Evolutionary conservation across 2,888 invertebrate species (phyloP), one percentile per base, ranked within the genome.

Genomic region (Aspidapion aeneum): DNA sequence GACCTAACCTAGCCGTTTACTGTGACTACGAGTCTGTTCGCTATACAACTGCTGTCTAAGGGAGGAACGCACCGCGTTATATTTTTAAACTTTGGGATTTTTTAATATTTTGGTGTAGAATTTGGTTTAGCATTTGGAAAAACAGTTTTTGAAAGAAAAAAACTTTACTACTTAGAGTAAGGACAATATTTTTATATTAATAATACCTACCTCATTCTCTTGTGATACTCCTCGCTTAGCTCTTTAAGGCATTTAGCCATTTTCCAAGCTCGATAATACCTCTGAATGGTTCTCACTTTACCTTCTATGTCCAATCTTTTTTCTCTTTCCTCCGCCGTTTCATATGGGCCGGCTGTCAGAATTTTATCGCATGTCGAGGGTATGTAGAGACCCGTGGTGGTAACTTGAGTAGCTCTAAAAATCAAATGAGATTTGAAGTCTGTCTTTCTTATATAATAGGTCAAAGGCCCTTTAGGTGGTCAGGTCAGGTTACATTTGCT

Each of bases 401-500:
- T 52, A 12, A 67, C 63, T 64, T 52, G 52, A 7, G 19, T 66
- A 57, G 18, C 19, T n/a, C n/a, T 7, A 51, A 50, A 19, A 56
- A 55, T 21, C n/a, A n/a, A 21, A 55, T n/a, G 1, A 1, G 17
- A 19, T 5, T 16, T 56, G 18, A 18, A 52, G 9, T 52, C 1
- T 52, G 5, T 52, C n/a, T 5, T 9, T 52, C 19, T 52, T 52
- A 17, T 1, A 12, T 2, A 17, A 52, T 18, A 17, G 1, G 12
- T 22, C 18, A 18, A 9, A 19, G 3, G 9, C 12, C 49, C 9
- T 12, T 48, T 48, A 54, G 17, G 7, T 54, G 7, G 7, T 54
- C 18, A 79, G 85, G 87, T 88, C 79, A 89, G 89, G 0, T 87
- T 88, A 0, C n/a, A 85, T 83, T n/a, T n/a, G n/a, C n/a, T n/a